Evolutionary conservation across 2,113 vertebrate species (phyloP).

Genomic region (Megaceryle maxima): DNA sequence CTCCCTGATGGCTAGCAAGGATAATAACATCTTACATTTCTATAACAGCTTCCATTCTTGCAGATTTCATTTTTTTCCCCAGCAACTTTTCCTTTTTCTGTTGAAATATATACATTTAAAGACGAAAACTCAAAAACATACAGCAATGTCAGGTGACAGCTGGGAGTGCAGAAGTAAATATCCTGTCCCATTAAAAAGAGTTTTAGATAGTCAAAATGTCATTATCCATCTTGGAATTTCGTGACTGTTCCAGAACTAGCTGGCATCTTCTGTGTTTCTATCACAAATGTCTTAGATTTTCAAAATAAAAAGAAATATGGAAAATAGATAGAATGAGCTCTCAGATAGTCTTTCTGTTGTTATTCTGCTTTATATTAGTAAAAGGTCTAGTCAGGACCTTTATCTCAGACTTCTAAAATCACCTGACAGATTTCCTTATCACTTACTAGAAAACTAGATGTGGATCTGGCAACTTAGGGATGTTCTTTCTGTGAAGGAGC

Average conservation of each 20-base stretch:
- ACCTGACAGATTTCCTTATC: neutral
- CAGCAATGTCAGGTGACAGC: neutral
- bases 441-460: neutral
- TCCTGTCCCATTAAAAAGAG: neutral
- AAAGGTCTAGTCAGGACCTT: neutral
- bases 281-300: neutral
- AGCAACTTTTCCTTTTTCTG: neutral
- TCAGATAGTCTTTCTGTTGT: neutral
- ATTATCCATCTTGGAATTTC: neutral
- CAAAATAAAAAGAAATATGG: neutral
- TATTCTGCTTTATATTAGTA: neutral
- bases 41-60: neutral
- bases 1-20: slow-evolving; percentile 10
- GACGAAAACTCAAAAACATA: neutral
- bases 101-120: neutral
- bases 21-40: neutral
- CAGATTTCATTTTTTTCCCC: neutral
- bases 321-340: neutral
- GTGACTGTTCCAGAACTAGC: neutral
- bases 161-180: neutral
- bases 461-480: neutral
- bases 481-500: neutral
- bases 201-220: neutral
- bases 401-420: neutral
- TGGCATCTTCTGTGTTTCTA: neutral